phyloP scores from a whole-genome alignment of 37 sponge, comb jelly and placozoan species.

The Tethya wilhelma region DNA sequence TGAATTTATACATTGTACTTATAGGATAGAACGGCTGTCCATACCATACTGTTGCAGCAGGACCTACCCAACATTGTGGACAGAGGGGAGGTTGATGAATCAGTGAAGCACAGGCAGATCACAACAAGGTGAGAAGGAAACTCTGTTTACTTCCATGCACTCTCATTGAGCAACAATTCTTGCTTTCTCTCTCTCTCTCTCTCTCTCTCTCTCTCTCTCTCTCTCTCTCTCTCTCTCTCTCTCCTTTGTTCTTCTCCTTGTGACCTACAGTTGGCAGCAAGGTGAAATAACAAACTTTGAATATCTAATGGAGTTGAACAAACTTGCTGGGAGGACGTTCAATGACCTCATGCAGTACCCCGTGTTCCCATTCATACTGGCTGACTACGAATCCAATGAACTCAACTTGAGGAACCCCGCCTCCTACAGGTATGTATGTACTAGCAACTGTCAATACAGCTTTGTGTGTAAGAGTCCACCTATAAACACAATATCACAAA shows the following conservation, averaged over 20 bases:
- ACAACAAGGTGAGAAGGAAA: slow-evolving; percentile 42
- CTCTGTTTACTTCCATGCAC: background rate
- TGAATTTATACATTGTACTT: no score
- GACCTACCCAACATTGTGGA: slow-evolving; percentile 85
- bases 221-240: background rate
- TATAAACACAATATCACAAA: background rate
- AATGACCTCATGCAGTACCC: slow-evolving; percentile 99
- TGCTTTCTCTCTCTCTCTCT: no score
- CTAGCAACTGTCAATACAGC: background rate
- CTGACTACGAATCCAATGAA: slow-evolving; percentile 83
- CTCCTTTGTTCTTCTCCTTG: background rate
- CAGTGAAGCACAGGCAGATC: slow-evolving; percentile 58
- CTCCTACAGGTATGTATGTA: slow-evolving; percentile 71
- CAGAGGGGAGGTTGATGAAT: slow-evolving; percentile 66
- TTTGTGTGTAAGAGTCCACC: background rate
- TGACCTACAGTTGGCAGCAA: slow-evolving; percentile 81
- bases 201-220: background rate
- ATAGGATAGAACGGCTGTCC: slow-evolving; percentile 63
- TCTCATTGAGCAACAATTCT: no score
- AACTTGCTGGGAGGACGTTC: slow-evolving; percentile 96
- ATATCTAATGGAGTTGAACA: slow-evolving; percentile 98
- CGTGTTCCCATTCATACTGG: slow-evolving; percentile 94
- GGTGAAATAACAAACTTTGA: slow-evolving; percentile 98
- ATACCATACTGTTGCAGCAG: slow-evolving; percentile 61
- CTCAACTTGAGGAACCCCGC: slow-evolving; percentile 76